These are phyloP conservation scores for Leuctra nigra DNA, from an alignment of 2,888 invertebrate species.

Conservation along the genomic window DNA sequence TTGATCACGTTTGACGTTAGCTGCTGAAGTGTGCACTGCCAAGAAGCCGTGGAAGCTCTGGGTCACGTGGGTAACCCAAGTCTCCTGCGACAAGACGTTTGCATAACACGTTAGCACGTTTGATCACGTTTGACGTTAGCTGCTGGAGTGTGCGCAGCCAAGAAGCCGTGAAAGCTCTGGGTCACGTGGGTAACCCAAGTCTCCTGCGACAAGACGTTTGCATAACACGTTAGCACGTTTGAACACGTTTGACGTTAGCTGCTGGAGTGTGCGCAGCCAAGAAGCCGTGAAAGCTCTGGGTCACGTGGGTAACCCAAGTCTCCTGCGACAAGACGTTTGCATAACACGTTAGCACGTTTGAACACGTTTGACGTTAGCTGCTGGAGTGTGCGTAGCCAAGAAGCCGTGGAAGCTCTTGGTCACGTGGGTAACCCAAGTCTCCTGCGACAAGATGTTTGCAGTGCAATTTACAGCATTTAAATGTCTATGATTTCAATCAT, in stretches of 20 bases:
- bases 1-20: neutral
- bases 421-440: conserved; percentile 23
- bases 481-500: too few species aligned
- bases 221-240: too few species aligned
- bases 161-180: conserved; percentile 21
- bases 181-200: conserved; percentile 22
- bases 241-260: neutral
- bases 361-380: neutral
- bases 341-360: too few species aligned
- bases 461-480: too few species aligned
- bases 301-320: conserved; percentile 22
- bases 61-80: conserved; percentile 21
- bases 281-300: conserved; percentile 21
- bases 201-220: conserved; percentile 23
- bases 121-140: neutral
- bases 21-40: conserved; percentile 7
- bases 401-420: conserved; percentile 20
- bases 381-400: conserved; percentile 16
- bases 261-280: conserved; percentile 16
- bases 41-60: conserved; percentile 23
- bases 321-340: conserved; percentile 24
- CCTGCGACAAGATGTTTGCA: conserved; percentile 24
- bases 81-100: conserved; percentile 23
- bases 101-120: too few species aligned
- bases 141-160: conserved; percentile 15